These are phyloP conservation scores for Lacerta viridis DNA, from an alignment of 2,797 vertebrate genomes.

Conservation along the genomic window DNA sequence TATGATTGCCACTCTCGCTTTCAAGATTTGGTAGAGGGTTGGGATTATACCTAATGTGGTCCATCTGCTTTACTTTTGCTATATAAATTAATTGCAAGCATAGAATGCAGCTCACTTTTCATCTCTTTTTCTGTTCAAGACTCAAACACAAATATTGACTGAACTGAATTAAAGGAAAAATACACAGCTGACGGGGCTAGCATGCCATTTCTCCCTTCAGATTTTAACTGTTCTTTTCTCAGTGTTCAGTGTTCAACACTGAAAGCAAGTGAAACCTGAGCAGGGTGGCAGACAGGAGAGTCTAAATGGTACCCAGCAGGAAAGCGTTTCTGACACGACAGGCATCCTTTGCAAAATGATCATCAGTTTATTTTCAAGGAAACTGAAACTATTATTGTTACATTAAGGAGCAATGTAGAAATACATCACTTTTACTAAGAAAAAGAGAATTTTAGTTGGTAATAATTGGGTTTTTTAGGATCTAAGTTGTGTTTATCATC, in stretches of 20 bases:
- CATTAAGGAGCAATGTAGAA: background rate
- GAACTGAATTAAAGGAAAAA: slow-evolving; percentile 6
- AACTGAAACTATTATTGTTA: background rate
- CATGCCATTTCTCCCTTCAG: background rate
- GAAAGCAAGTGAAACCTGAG: background rate
- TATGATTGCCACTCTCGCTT: background rate
- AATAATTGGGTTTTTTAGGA: background rate
- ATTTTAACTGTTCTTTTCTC: background rate
- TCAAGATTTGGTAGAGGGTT: background rate
- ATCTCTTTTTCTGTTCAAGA: background rate
- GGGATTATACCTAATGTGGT: slow-evolving; percentile 6
- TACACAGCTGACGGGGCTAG: background rate
- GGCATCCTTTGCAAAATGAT: background rate
- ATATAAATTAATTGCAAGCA: slow-evolving; percentile 15
- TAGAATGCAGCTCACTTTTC: slow-evolving; percentile 9
- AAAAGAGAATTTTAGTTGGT: background rate
- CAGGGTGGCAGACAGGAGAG: background rate
- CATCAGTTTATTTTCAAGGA: background rate
- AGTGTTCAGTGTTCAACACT: background rate
- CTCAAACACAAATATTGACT: slow-evolving; percentile 22
- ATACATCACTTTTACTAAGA: background rate
- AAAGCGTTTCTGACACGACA: background rate
- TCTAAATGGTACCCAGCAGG: background rate
- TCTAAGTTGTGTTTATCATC: background rate
- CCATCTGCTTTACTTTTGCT: slow-evolving; percentile 26